Evolutionary conservation across 2,888 invertebrate species (phyloP).

Genomic region (Athrips mouffetella): DNA sequence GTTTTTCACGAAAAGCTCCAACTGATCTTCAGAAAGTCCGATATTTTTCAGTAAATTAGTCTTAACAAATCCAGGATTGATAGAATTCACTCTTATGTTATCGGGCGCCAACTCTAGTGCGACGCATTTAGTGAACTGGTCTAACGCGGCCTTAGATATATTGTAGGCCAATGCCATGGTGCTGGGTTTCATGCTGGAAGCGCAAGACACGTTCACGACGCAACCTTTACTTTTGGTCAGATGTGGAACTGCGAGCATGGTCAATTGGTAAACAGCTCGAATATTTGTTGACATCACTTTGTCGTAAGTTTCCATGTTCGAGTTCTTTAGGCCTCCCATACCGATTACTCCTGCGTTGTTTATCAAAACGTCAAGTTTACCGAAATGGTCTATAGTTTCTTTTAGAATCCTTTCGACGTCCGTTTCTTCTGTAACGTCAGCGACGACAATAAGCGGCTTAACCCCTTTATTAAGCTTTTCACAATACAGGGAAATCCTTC

Average conservation of each 20-base stretch:
- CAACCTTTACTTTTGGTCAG: constrained; percentile 87
- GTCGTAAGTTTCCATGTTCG: constrained; percentile 89
- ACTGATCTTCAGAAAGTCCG: constrained; percentile 79
- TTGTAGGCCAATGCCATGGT: constrained; percentile 91
- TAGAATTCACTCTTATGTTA: constrained; percentile 90
- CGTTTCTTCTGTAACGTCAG: constrained; percentile 82
- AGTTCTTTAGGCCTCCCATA: constrained; percentile 88
- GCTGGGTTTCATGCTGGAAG: constrained; percentile 82
- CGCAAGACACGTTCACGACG: constrained; percentile 95
- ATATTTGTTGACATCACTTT: constrained; percentile 91
- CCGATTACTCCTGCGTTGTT: constrained; percentile 92
- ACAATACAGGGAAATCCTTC: constrained; percentile 60
- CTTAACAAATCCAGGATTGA: constrained; percentile 95
- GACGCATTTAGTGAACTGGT: constrained; percentile 94
- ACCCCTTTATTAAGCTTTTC: constrained; percentile 77
- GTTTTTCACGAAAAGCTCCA: constrained; percentile 84
- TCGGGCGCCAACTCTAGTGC: constrained; percentile 90
- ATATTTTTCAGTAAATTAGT: constrained; percentile 89
- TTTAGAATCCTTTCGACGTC: constrained; percentile 82
- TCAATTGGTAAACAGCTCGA: constrained; percentile 87
- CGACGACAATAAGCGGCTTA: constrained; percentile 77
- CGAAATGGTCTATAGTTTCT: constrained; percentile 83
- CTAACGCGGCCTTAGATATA: constrained; percentile 94
- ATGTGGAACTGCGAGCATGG: constrained; percentile 90
- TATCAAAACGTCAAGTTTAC: constrained; percentile 85